phyloP scores from a whole-genome alignment of 2,888 invertebrate genomes.

The Zhuqinia jingwanae region DNA sequence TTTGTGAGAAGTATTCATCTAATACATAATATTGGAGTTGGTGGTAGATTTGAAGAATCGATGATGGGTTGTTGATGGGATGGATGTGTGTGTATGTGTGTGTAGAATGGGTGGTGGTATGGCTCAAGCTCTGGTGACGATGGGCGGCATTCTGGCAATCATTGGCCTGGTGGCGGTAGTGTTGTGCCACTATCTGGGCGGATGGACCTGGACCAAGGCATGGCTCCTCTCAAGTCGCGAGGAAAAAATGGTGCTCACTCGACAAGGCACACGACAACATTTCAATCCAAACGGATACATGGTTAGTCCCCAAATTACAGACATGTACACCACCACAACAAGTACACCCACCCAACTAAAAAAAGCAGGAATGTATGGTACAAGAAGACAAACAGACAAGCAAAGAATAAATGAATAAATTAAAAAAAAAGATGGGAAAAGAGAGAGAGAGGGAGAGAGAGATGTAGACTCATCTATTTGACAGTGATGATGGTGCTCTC shows the following conservation, averaged over 20 bases:
- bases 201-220: constrained; percentile 82
- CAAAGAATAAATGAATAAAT: not conserved
- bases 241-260: constrained; percentile 83
- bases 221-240: constrained; percentile 83
- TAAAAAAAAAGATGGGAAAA: too few species aligned
- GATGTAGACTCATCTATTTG: too few species aligned
- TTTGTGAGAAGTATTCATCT: too few species aligned
- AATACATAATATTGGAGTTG: too few species aligned
- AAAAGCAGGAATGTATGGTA: not conserved
- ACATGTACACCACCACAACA: too few species aligned
- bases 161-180: constrained; percentile 81
- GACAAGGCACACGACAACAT: constrained; percentile 82
- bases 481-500: too few species aligned
- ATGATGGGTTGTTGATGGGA: too few species aligned
- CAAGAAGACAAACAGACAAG: not conserved
- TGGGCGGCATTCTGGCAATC: constrained; percentile 81
- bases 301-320: constrained; percentile 81
- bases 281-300: constrained; percentile 86
- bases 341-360: not conserved
- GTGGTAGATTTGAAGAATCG: too few species aligned
- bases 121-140: constrained; percentile 81
- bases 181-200: constrained; percentile 81
- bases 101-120: too few species aligned
- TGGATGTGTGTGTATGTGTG: too few species aligned
- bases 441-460: too few species aligned